Base-by-base conservation (phyloP, 2,888 invertebrate genomes). In the Eremobia ochroleuca region DNA sequence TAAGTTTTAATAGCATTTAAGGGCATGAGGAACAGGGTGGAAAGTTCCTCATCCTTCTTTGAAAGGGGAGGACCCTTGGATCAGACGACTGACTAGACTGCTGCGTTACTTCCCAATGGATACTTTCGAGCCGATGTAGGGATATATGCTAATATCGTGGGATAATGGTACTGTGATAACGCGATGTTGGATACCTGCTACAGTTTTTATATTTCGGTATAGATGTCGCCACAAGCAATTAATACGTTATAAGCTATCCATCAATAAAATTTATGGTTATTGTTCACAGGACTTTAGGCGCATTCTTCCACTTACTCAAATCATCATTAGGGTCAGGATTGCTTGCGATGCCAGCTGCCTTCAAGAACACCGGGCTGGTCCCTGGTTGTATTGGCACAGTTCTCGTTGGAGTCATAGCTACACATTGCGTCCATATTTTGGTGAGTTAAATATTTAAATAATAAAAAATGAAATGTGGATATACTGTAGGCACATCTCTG, bases 311-410 rank as follows among this genome's bases (percentile, higher is more conserved):
- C 95, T 96, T 99, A 72, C 97, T 99, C 49, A 99, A 99, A 95
- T 99, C 99, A 58, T 99, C 99, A 61, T 97, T 99, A 71, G 99
- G 98, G 0, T 98, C 99, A 0, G 99, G 99, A 0, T 97, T 99
- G 88, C 96, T 99, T 74, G 99, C 99, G 0, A 98, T 99, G 98
- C 99, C 99, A 0, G 97, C 98, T 87, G 99, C 99, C 4, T 98
- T 99, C 91, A 98, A 97, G 88, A 98, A 99, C 93, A 98, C 98
- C 6, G 99, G 99, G 0, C 92, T 99, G 0, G 92, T 98, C 78
- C 98, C 98, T 76, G 99, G 99, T 18, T 97, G 98, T 72, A 93
- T 98, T 31, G 98, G 98, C 2, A 98, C 99, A 0, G 93, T 98
- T 8, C 87, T 99, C 4, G 98, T 99, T 58, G 99, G 99, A 68